Percentiles rank a stretch among this genome's conserved stretches.
These are phyloP conservation scores for Pandemis corylana DNA, from an alignment of 2,888 invertebrate genomes.

Conservation along the genomic window DNA sequence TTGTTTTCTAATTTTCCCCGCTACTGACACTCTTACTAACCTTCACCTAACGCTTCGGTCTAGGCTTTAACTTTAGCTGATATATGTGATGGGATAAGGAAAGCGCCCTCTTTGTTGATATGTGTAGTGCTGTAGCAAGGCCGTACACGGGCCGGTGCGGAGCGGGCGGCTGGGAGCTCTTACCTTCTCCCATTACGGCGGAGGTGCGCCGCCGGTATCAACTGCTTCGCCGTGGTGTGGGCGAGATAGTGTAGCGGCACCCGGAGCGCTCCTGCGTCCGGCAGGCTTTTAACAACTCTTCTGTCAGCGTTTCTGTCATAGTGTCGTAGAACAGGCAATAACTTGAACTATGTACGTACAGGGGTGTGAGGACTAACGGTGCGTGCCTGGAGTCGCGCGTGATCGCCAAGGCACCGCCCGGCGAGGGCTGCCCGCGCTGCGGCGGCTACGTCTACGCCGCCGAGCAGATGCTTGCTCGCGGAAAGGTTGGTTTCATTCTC, in stretches of 20 bases:
- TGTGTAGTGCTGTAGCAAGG: conserved; percentile 62
- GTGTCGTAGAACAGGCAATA: conserved; percentile 53
- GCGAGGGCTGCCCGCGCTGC: conserved; percentile 94
- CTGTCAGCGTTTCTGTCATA: conserved; percentile 72
- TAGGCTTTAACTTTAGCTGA: conserved; percentile 76
- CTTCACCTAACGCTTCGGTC: conserved; percentile 77
- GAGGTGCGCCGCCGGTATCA: conserved; percentile 82
- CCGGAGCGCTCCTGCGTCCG: conserved; percentile 68
- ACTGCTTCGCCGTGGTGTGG: conserved; percentile 80
- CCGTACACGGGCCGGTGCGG: conserved; percentile 75
- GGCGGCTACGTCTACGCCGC: conserved; percentile 96
- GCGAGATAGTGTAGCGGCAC: conserved; percentile 69
- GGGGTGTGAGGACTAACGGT: conserved; percentile 83
- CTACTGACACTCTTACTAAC: conserved; percentile 77
- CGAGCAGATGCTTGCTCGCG: conserved; percentile 96
- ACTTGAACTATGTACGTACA: conserved; percentile 62
- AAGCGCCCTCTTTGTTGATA: conserved; percentile 87
- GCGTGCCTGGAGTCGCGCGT: conserved; percentile 89
- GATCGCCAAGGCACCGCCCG: conserved; percentile 93
- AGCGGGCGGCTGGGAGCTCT: conserved; percentile 84
- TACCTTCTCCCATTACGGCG: conserved; percentile 86
- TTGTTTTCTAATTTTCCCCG: conserved; percentile 76
- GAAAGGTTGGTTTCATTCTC: conserved; percentile 88
- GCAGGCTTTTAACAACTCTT: conserved; percentile 81
- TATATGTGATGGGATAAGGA: conserved; percentile 90